Conservation (phyloP, 2,888 invertebrate genomes). For the Stegophylla sp. region DNA sequence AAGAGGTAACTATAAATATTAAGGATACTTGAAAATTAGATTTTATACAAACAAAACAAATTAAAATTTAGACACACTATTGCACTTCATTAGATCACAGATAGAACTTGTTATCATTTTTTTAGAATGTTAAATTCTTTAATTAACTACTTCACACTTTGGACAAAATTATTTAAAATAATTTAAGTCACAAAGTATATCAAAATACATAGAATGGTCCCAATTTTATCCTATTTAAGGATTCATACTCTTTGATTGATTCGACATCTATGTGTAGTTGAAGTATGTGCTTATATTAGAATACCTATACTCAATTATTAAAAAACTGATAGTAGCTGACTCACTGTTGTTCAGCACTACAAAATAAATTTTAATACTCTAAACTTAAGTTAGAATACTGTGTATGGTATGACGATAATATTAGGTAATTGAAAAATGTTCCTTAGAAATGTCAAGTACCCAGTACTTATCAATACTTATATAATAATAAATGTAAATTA, state of each 20-base stretch:
- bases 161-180: neutral
- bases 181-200: constrained; percentile 20
- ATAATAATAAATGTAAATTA: neutral
- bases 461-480: constrained; percentile 4
- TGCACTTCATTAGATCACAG: constrained; percentile 53
- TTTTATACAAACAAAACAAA: constrained; percentile 32
- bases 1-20: constrained; percentile 25
- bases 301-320: neutral
- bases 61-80: constrained; percentile 46
- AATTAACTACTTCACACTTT: constrained; percentile 5
- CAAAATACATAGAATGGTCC: constrained; percentile 20
- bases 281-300: neutral
- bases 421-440: neutral
- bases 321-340: neutral
- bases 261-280: neutral
- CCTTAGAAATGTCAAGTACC: neutral
- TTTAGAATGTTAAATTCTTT: constrained; percentile 17
- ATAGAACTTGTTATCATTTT: constrained; percentile 35
- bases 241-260: neutral
- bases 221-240: constrained; percentile 2
- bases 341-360: constrained; percentile 13
- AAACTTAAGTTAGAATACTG: constrained; percentile 30
- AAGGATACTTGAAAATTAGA: constrained; percentile 21
- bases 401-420: constrained; percentile 12
- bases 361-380: constrained; percentile 13